Evolutionary conservation across 2,113 vertebrate genomes (phyloP), one percentile per base, ranked within the genome.

Genomic region (Sylvilagus bachmani): DNA sequence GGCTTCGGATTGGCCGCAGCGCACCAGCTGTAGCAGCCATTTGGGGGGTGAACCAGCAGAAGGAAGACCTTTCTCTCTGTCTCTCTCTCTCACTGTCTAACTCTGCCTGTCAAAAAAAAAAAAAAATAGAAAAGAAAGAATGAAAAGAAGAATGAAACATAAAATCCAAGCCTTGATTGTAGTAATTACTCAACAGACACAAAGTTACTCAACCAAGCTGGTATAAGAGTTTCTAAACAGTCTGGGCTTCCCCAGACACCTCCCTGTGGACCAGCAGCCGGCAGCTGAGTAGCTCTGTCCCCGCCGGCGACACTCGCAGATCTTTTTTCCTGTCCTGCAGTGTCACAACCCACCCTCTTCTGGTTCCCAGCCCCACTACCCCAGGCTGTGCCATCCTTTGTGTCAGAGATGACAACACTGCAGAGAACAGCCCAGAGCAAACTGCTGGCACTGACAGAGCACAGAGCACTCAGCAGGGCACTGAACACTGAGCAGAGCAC

Each of bases 141-240:
- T 7, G 8, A 44, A n/a, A n/a, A 44, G 44, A 44, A 44, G 8
- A 44, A 44, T 44, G 44, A 44, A 44, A 78, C 49, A 53, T 9
- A n/a, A 31, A 64, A 64, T 66, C 69, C 29, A 77, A 49, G 80
- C 74, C 75, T 25, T 25, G 16, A 0, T 6, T 2, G 9, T 44
- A 21, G 24, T 33, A 36, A 22, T 29, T 16, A 53, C 6, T 22
- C 55, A 51, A 64, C 17, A 1, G 75, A 36, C 38, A 24, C 91
- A 36, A 27, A 33, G 44, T 19, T 6, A 33, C 61, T 49, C 61
- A 2, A 38, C 17, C 36, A 14, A 25, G 6, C 3, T 38, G 74
- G 49, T 29, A 33, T 0, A 5, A 17, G 19, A 5, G 25, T 33
- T 71, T 27, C 83, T 19, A 2, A 33, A 19, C 0, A 3, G 44